phyloP scores from a whole-genome alignment of 1,140 invertebrate genomes.

The Parapsyche elsis region DNA sequence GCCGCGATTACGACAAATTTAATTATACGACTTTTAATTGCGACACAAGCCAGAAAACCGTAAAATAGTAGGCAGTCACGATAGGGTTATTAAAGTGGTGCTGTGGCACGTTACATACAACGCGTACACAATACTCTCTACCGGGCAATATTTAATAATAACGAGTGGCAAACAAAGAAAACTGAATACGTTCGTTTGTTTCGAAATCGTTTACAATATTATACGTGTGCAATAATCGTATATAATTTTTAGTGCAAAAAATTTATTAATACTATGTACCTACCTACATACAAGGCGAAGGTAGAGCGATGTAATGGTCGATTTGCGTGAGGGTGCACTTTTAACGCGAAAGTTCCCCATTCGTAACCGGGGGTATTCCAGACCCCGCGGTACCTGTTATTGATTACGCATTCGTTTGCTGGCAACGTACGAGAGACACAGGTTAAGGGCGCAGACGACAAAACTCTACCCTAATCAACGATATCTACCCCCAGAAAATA shows the following conservation, averaged over 20 bases:
- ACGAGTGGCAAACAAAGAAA: too few species aligned
- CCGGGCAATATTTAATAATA: too few species aligned
- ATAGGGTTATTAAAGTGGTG: constrained; percentile 10
- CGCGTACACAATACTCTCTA: too few species aligned
- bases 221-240: neutral
- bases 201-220: neutral
- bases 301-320: neutral
- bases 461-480: constrained; percentile 22
- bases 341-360: constrained; percentile 25
- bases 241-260: constrained; percentile 1
- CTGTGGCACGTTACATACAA: neutral
- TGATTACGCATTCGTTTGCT: constrained; percentile 26
- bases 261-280: neutral
- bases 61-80: constrained; percentile 18
- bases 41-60: constrained; percentile 11
- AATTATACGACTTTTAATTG: constrained; percentile 20
- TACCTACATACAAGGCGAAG: neutral
- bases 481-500: neutral
- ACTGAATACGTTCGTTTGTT: too few species aligned
- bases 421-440: neutral
- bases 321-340: constrained; percentile 29
- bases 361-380: neutral
- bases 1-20: constrained; percentile 7
- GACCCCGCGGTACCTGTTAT: constrained; percentile 17
- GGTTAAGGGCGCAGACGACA: constrained; percentile 6